phyloP scores from a whole-genome alignment of 1,140 invertebrate species.

The Aricia agestis region DNA sequence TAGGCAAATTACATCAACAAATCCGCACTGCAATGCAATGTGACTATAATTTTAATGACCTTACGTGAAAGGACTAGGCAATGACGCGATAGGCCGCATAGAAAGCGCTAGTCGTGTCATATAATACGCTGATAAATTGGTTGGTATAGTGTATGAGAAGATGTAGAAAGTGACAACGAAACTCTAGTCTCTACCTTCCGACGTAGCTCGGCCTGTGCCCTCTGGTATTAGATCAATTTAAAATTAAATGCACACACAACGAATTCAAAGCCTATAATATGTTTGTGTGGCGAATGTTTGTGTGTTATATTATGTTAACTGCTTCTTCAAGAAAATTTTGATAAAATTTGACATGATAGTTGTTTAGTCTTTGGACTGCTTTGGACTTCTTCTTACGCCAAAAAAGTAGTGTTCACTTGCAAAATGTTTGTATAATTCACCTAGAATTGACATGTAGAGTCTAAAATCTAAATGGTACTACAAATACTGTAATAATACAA shows the following conservation, averaged over 20 bases:
- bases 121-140: conserved; percentile 25
- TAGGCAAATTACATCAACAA: conserved; percentile 18
- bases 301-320: too few relatives aligned
- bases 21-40: conserved; percentile 8
- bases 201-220: not conserved
- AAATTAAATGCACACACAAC: not conserved
- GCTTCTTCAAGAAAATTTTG: too few relatives aligned
- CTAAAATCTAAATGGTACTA: too few relatives aligned
- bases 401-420: too few relatives aligned
- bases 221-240: not conserved
- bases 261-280: too few relatives aligned
- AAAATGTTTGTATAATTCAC: too few relatives aligned
- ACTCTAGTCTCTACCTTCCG: not conserved
- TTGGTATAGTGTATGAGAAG: conserved; percentile 12
- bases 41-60: conserved; percentile 18
- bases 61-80: conserved; percentile 19
- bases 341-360: too few relatives aligned
- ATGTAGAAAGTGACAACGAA: conserved; percentile 20
- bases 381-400: too few relatives aligned
- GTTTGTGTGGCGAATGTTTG: too few relatives aligned
- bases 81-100: conserved; percentile 13
- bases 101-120: conserved; percentile 22
- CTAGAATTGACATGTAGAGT: too few relatives aligned
- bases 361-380: too few relatives aligned
- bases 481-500: too few relatives aligned